These are phyloP conservation scores for Ptilodon capucinus DNA, from an alignment of 2,888 invertebrate species.

Conservation along the genomic window DNA sequence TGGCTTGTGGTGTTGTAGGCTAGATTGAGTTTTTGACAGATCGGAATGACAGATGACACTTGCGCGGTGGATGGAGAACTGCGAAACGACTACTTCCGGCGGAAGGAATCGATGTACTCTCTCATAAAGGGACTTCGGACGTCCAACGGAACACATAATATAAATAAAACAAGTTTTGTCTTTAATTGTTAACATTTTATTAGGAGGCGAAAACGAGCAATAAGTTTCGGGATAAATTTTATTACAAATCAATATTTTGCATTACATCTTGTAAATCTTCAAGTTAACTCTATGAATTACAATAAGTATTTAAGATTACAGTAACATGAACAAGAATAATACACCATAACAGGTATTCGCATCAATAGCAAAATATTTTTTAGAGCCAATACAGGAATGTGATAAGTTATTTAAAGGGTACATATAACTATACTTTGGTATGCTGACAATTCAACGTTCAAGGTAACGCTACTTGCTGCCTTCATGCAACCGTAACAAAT, in stretches of 20 bases:
- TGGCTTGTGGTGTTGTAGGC: no score
- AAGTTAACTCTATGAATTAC: slow-evolving; percentile 75
- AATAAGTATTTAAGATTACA: slow-evolving; percentile 79
- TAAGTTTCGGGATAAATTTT: slow-evolving; percentile 77
- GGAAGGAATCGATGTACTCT: no score
- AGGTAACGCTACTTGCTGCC: slow-evolving; percentile 35
- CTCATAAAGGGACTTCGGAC: no score
- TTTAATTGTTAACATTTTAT: slow-evolving; percentile 81
- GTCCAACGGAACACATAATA: no score
- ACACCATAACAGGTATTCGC: slow-evolving; percentile 61
- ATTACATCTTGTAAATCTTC: slow-evolving; percentile 76
- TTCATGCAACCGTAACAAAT: neutral
- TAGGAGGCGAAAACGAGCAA: slow-evolving; percentile 83
- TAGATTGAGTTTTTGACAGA: no score
- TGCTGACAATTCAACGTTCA: slow-evolving; percentile 28
- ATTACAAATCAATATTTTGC: slow-evolving; percentile 78
- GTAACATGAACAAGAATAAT: slow-evolving; percentile 79
- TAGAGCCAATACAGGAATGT: slow-evolving; percentile 40
- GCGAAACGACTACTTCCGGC: no score
- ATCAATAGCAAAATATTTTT: slow-evolving; percentile 59
- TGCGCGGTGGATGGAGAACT: no score
- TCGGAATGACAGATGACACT: no score
- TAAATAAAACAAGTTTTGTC: slow-evolving; percentile 49
- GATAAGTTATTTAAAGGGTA: slow-evolving; percentile 34
- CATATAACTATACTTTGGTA: slow-evolving; percentile 34